Evolutionary conservation across 92 coral and sea anemone species (phyloP), one percentile per base, ranked within the genome.

Genomic region (Phymanthus crucifer): DNA sequence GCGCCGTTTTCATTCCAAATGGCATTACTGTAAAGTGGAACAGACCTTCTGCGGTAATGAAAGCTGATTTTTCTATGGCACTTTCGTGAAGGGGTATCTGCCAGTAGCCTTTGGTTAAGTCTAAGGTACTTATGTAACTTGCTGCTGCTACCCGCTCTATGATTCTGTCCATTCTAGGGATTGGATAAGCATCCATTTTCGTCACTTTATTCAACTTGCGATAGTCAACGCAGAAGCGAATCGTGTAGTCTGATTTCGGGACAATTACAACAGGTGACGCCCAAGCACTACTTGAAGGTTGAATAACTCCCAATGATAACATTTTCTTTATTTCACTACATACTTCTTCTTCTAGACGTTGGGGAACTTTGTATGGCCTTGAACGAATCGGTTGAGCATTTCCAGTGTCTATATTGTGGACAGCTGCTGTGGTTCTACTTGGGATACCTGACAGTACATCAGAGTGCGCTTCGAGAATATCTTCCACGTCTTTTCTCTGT

Each of bases 281-380:
- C 92, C 92, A 84, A 4, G 92, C 86, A 71, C 92, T 88, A 14
- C 14, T 54, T 13, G 86, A 84, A 1, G 83, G 89, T 54, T 85
- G 66, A 23, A 84, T 76, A 24, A 80, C 76, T 17, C 78, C 83
- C 65, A 87, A 45, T 40, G 73, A 70, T 23, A 83, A 46, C 88
- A 87, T 87, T 37, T 74, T 66, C 38, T 87, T 46, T 33, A 83
- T 74, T 48, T 88, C 82, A 6, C 32, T 58, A 56, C 75, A 67
- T n/a, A 73, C 82, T 47, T 10, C 52, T 23, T 70, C 48, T 33
- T 77, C 68, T 40, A 83, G 68, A 32, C 67, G 50, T 54, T 88
- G 88, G 9, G 82, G 88, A 23, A 88, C 66, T 34, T 37, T 70
- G 65, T 87, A 87, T 26, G 87, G 90, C 47, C 24, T 24, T 11